Conservation (phyloP, 2,888 invertebrate genomes). For the Brachypterus glaber region DNA sequence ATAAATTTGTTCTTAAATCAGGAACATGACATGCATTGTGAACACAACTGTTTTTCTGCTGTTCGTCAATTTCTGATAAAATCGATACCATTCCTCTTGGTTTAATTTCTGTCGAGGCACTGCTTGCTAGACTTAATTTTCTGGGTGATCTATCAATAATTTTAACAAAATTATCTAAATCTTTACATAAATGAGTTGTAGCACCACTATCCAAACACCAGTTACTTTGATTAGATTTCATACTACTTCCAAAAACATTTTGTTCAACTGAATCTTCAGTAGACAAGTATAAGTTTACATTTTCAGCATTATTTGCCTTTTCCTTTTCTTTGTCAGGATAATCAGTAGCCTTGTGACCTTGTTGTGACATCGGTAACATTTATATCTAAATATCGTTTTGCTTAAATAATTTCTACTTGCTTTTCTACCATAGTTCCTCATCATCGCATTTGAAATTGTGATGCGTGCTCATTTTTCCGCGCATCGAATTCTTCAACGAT, state of each 20-base stretch:
- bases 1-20: too few species aligned
- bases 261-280: not conserved
- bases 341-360: constrained; percentile 12
- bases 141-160: constrained; percentile 1
- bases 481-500: constrained; percentile 28
- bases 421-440: constrained; percentile 2
- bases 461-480: constrained; percentile 14
- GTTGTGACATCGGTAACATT: constrained; percentile 9
- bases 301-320: not conserved
- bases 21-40: too few species aligned
- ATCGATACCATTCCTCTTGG: too few species aligned
- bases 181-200: constrained; percentile 12
- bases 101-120: too few species aligned
- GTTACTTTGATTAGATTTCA: too few species aligned
- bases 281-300: not conserved
- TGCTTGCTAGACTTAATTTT: constrained; percentile 9
- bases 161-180: constrained; percentile 7
- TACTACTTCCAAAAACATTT: too few species aligned
- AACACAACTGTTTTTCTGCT: too few species aligned
- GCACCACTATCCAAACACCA: constrained; percentile 12
- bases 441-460: constrained; percentile 5
- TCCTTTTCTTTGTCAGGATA: constrained; percentile 4
- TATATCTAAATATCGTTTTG: not conserved
- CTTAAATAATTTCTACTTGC: not conserved
- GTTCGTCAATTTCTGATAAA: too few species aligned